A percentile compares a stretch with the other conserved stretches of the same genome.
Conservation (phyloP, 1,140 invertebrate species). For the Neodiprion fabricii region DNA sequence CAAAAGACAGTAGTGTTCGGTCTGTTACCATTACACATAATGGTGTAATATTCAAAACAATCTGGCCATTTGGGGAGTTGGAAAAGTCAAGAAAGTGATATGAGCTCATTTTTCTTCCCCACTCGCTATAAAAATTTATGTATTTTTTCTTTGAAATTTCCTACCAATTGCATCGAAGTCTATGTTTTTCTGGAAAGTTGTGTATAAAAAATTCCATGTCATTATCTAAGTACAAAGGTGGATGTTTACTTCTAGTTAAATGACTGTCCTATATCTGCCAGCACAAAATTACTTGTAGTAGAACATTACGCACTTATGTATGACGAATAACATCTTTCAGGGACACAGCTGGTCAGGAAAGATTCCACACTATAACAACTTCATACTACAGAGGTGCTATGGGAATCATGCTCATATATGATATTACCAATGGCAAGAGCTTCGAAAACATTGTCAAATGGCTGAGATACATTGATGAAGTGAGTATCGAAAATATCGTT, state of each 20-base stretch:
- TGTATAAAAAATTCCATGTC: no score
- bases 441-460: conserved; percentile 99
- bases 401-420: conserved; percentile 99
- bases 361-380: conserved; percentile 97
- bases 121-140: not conserved
- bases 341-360: conserved; percentile 94
- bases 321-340: conserved; percentile 55
- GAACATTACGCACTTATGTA: no score
- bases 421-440: conserved; percentile 97
- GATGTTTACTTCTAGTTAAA: no score
- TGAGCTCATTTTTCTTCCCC: no score
- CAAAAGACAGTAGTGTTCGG: no score
- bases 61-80: no score
- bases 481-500: conserved; percentile 43
- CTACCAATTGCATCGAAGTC: not conserved
- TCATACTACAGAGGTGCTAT: conserved; percentile 97
- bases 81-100: no score
- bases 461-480: conserved; percentile 97
- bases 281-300: no score
- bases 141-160: not conserved
- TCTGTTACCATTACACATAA: no score
- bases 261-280: no score
- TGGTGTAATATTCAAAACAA: no score
- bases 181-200: not conserved
- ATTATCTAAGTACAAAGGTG: no score